Base-by-base conservation (phyloP, 1,140 invertebrate genomes). In the Camponotus pennsylvanicus region DNA sequence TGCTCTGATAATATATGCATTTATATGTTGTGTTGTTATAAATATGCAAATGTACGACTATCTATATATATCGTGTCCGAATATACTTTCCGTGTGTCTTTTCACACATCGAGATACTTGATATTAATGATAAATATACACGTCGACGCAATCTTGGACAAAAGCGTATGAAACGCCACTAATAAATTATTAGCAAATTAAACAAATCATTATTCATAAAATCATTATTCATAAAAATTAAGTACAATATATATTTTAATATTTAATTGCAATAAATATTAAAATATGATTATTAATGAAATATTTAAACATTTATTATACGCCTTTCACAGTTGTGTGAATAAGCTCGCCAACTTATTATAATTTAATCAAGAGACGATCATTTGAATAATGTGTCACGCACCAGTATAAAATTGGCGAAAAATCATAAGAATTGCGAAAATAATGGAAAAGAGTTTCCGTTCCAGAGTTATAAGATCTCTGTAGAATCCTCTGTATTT, bases 381-480 rank as follows among this genome's bases (percentile, higher is more conserved):
- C 61, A 63, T 34, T 3, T 1, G 21, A 57, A 59, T 59, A 21
- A 69, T 18, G 27, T 73, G 27, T 61, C 18, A 21, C 6, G 45
- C 5, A 37, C 5, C 27, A 27, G 5, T 9, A n/a, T 32, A 42
- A 61, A 70, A 67, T 55, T 45, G 13, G 27, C 69, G 3, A n/a
- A 27, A 45, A 45, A 18, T 73, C n/a, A 34, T 7, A 18, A 40
- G 42, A 27, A 37, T 59, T 15, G 78, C 55, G 37, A 73, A 83
- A 32, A 27, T 61, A 73, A 83, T 45, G 57, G 7, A 49, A 27
- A 27, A 73, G 55, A 73, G 49, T 70, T 69, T 70, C 34, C 77
- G 32, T 80, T 40, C 40, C 21, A 9, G 15, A 70, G 69, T 82
- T 82, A 45, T 52, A 83, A 83, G 79, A 69, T 40, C 67, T 71